A percentile compares a stretch with the other conserved stretches of the same genome.
These are phyloP conservation scores for Oconnorella tubifera DNA, from an alignment of 2,888 invertebrate genomes.

Conservation along the genomic window DNA sequence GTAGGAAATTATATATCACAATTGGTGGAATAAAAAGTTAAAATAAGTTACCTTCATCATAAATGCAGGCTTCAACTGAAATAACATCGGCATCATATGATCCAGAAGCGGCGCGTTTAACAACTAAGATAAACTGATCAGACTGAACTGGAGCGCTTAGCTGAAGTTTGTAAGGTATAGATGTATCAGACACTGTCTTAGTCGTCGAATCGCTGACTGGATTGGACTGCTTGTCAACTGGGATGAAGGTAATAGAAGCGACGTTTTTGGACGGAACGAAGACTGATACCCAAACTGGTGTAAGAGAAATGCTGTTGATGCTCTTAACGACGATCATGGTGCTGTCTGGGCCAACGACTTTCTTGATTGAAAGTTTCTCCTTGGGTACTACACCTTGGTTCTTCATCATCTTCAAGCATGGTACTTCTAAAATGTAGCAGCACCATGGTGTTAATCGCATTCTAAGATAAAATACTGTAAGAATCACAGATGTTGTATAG, in stretches of 20 bases:
- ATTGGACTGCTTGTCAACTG: not conserved
- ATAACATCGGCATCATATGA: not conserved
- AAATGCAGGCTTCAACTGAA: not conserved
- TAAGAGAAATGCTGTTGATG: not conserved
- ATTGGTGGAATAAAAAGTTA: not conserved
- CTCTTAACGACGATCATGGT: not conserved
- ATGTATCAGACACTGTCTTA: not conserved
- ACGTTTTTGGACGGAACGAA: not conserved
- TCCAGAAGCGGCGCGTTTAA: not conserved
- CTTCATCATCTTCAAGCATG: not conserved
- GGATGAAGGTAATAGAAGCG: not conserved
- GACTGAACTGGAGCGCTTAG: not conserved
- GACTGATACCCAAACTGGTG: not conserved
- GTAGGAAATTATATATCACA: too few relatives aligned
- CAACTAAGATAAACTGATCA: not conserved
- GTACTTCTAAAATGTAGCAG: too few relatives aligned
- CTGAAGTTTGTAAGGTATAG: not conserved
- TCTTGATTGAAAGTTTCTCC: not conserved
- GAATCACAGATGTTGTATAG: too few relatives aligned
- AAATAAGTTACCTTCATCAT: not conserved
- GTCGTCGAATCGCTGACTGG: not conserved
- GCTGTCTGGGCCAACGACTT: not conserved
- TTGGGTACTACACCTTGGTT: not conserved
- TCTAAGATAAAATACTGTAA: too few relatives aligned
- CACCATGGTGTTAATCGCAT: too few relatives aligned